A percentile compares a stretch with the other conserved stretches of the same genome.
phyloP scores from a whole-genome alignment of 2,888 invertebrate genomes.

The Eustalomyia histrio region DNA sequence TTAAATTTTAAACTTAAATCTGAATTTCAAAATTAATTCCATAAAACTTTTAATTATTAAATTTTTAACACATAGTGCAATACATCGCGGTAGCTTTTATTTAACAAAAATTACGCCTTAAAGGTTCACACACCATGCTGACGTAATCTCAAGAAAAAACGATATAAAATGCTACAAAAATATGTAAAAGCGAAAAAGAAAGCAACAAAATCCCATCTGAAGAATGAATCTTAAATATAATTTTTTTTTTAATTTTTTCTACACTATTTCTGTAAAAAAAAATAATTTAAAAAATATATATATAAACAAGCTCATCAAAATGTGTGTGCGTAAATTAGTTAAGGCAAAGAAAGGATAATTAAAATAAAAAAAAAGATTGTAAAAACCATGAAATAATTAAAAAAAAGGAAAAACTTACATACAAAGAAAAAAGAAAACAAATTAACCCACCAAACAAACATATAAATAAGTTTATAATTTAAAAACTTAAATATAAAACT shows the following conservation, averaged over 20 bases:
- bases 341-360: conserved; percentile 40
- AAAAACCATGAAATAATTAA: conserved; percentile 18
- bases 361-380: conserved; percentile 17
- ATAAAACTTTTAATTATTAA: too few relatives aligned
- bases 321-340: conserved; percentile 64
- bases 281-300: conserved; percentile 12
- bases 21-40: background rate
- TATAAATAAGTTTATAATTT: conserved; percentile 48
- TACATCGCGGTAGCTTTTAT: too few relatives aligned
- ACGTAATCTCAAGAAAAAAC: too few relatives aligned
- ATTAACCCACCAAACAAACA: conserved; percentile 54
- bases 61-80: too few relatives aligned
- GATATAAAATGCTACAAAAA: too few relatives aligned
- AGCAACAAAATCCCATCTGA: too few relatives aligned
- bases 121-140: too few relatives aligned
- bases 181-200: too few relatives aligned
- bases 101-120: too few relatives aligned
- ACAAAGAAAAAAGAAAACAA: conserved; percentile 35
- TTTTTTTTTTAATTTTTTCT: background rate
- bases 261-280: background rate
- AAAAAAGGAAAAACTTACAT: conserved; percentile 16
- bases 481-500: conserved; percentile 6
- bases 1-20: too few relatives aligned
- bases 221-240: too few relatives aligned
- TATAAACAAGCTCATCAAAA: conserved; percentile 62